Evolutionary conservation across 2,888 invertebrate genomes (phyloP), one percentile per base, ranked within the genome.

Genomic region (Calephelis perditalis): DNA sequence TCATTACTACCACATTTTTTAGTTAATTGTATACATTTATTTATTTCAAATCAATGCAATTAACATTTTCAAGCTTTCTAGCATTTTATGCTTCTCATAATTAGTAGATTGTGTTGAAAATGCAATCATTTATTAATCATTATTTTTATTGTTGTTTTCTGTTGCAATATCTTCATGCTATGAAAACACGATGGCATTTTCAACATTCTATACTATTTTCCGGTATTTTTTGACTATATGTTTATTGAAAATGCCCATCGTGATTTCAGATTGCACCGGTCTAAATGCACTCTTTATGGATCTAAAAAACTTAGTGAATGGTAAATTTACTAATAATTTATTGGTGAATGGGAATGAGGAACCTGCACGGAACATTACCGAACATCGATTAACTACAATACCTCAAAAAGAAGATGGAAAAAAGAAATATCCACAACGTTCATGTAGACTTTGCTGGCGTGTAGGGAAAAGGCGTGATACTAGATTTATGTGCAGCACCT

Each of bases 171-270:
- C 77, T 79, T 79, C 71, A 74, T 73, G 70, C 75, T 79, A 79
- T 83, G 89, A 85, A 90, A 90, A 86, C 90, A 90, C 85, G 90
- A 89, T 88, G 90, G 90, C 90, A 90, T 90, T 90, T 90, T 90
- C 90, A 89, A 89, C 90, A 88, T 83, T 77, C 61, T 68, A 65
- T 63, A 57, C 55, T 57, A 59, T 44, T 66, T 67, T 65, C 57
- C 59, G 46, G 46, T 47, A 60, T 63, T 62, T 73, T 71, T 68
- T 67, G 76, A 60, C 67, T 69, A 66, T 70, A 37, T 70, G 70
- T 70, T 71, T 78, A 82, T 77, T 84, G 88, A 90, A 88, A 90
- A 91, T 89, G 87, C 83, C 91, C 83, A 88, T 87, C 91, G 87
- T 91, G 88, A 78, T 91, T 91, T 90, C 91, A 91, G 91, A 91